Evolutionary conservation across 2,113 vertebrate species (phyloP).

Genomic region (Carlito syrichta): DNA sequence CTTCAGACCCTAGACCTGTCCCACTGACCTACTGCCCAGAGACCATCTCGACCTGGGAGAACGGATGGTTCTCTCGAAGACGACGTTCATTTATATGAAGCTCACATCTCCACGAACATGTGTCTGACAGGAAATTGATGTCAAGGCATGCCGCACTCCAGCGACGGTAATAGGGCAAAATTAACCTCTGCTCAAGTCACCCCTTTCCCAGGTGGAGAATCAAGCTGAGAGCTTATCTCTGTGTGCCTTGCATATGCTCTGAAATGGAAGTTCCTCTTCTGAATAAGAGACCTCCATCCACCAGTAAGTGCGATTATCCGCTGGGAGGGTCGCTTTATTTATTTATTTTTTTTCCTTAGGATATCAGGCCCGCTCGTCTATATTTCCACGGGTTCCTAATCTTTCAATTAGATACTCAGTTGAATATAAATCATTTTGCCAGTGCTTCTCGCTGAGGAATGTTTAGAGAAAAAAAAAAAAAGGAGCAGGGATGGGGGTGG

Average conservation of each 20-base stretch:
- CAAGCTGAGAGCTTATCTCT: conserved; percentile 19
- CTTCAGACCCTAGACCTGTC: neutral
- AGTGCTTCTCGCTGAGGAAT: neutral
- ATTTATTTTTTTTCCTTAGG: conserved; percentile 30
- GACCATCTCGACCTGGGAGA: neutral
- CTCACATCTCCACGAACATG: conserved; percentile 18
- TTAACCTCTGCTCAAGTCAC: neutral
- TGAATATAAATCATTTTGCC: conserved; percentile 48
- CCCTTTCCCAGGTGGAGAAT: neutral
- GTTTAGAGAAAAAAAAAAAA: neutral
- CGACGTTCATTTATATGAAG: neutral
- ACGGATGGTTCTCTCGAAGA: fast-evolving
- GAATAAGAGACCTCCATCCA: neutral
- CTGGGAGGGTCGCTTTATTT: conserved; percentile 29
- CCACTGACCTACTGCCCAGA: too few species aligned
- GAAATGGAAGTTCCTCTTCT: neutral
- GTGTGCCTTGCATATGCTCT: neutral
- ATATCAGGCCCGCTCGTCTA: neutral
- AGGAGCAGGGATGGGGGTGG: too few species aligned
- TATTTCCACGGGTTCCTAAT: neutral
- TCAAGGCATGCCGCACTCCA: neutral
- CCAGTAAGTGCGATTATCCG: neutral
- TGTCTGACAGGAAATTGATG: conserved; percentile 49
- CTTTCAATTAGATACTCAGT: conserved; percentile 60
- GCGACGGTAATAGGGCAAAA: neutral